phyloP scores from a whole-genome alignment of 2,888 invertebrate species.

The Atherix ibis region DNA sequence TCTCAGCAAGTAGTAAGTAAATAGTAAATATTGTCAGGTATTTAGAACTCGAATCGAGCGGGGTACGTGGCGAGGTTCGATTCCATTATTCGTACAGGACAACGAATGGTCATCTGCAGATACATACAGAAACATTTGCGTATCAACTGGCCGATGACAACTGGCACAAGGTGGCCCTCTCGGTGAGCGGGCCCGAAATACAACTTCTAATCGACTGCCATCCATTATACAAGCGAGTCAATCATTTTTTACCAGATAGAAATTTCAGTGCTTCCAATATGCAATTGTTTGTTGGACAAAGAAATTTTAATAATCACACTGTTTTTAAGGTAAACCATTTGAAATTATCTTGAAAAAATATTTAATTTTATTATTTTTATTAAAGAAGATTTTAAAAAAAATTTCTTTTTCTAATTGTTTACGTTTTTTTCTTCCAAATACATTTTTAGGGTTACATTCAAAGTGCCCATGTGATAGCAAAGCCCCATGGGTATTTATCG shows the following conservation, averaged over 20 bases:
- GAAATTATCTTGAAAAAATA: conserved; percentile 2
- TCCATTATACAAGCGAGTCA: conserved; percentile 64
- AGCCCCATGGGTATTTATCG: conserved; percentile 69
- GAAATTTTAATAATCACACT: conserved; percentile 62
- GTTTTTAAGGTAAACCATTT: conserved; percentile 58
- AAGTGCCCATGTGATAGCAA: conserved; percentile 72
- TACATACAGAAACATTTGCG: conserved; percentile 73
- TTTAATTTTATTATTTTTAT: no score
- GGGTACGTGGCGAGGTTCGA: conserved; percentile 71
- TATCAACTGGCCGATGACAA: conserved; percentile 72
- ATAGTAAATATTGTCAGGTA: conserved; percentile 47
- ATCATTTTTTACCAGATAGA: conserved; percentile 56
- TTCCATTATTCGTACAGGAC: conserved; percentile 50
- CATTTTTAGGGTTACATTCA: conserved; percentile 61
- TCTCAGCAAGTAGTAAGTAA: conserved; percentile 13
- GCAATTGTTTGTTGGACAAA: conserved; percentile 75
- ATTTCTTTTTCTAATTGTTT: background rate
- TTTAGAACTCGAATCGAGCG: conserved; percentile 83
- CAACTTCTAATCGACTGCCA: conserved; percentile 77
- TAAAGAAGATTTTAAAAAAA: background rate
- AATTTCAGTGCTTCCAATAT: conserved; percentile 58
- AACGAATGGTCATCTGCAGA: conserved; percentile 43
- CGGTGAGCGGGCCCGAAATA: conserved; percentile 68
- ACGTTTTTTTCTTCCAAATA: background rate
- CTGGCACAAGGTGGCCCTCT: conserved; percentile 77